Percentiles rank a stretch among this genome's conserved stretches.
Evolutionary conservation across 2,797 vertebrate species (phyloP).

Genomic region (Scarus forsteni): DNA sequence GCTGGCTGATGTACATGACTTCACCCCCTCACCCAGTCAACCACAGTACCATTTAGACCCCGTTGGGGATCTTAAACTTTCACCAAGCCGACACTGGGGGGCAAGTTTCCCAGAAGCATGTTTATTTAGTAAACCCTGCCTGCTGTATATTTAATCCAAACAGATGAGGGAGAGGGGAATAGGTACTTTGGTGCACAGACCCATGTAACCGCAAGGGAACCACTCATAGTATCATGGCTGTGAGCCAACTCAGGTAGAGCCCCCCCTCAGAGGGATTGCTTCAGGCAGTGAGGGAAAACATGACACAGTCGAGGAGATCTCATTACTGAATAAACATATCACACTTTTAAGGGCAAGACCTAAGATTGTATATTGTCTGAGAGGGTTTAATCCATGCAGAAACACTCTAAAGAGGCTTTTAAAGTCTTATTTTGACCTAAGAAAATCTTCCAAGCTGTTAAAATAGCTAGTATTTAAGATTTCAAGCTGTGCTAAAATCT

Average conservation of each 20-base stretch:
- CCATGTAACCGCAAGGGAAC: conserved; percentile 48
- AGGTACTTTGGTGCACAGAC: conserved; percentile 40
- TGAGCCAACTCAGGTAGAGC: conserved; percentile 40
- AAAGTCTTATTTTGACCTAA: conserved; percentile 17
- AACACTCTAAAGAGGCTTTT: conserved; percentile 1
- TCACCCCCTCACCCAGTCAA: conserved; percentile 18
- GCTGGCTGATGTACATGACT: conserved; percentile 38
- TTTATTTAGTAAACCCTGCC: conserved; percentile 48
- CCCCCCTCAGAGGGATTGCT: conserved; percentile 22
- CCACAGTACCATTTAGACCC: conserved; percentile 40
- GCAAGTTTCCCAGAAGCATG: conserved; percentile 46
- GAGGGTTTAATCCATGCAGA: conserved; percentile 3
- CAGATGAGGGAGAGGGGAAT: conserved; percentile 53
- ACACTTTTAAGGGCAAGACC: conserved; percentile 23
- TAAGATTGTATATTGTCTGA: conserved; percentile 25
- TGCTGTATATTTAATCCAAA: conserved; percentile 72
- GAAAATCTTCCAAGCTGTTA: not conserved
- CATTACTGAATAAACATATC: conserved; percentile 25
- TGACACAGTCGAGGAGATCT: conserved; percentile 13
- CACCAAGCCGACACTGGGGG: conserved; percentile 50
- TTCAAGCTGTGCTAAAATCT: not conserved
- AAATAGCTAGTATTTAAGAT: not conserved
- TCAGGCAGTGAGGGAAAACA: conserved; percentile 24
- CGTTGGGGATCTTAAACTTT: conserved; percentile 62
- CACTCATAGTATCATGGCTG: conserved; percentile 36